Conservation (phyloP, 1,140 invertebrate genomes). For the Drosophila carrolli region DNA sequence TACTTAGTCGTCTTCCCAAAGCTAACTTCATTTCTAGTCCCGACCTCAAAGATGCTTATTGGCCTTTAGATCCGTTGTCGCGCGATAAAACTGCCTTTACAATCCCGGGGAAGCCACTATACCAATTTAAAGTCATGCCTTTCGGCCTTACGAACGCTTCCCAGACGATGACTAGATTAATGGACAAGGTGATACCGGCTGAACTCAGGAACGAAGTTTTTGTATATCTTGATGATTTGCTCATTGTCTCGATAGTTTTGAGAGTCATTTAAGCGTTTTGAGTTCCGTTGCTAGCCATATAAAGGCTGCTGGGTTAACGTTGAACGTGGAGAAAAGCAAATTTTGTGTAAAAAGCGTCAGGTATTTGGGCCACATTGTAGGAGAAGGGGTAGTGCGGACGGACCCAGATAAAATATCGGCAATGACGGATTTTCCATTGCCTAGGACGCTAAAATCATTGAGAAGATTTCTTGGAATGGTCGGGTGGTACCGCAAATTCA, state of each 20-base stretch:
- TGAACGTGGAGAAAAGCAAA: conserved; percentile 16
- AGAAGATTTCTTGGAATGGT: too few species aligned
- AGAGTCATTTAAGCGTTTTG: neutral
- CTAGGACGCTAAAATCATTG: neutral
- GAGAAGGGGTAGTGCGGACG: conserved; percentile 10
- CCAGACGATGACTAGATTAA: conserved; percentile 2
- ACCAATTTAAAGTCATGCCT: conserved; percentile 2
- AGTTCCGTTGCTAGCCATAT: neutral
- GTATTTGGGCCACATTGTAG: conserved; percentile 8
- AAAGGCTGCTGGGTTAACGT: neutral
- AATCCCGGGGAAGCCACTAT: neutral
- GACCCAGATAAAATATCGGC: conserved; percentile 12
- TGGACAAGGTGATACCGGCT: conserved; percentile 11
- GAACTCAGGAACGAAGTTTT: neutral
- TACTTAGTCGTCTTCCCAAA: too few species aligned
- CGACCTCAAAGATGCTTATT: neutral
- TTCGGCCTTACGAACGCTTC: conserved; percentile 3
- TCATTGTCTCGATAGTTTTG: conserved; percentile 1
- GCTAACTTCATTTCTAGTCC: too few species aligned
- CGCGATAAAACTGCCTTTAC: neutral
- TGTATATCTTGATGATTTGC: conserved; percentile 6
- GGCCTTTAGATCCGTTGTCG: neutral
- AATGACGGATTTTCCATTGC: conserved; percentile 3
- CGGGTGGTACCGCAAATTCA: neutral
- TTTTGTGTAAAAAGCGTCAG: conserved; percentile 7